These are phyloP conservation scores for Alexandromys fortis DNA, from an alignment of 2,113 vertebrate genomes.

Conservation along the genomic window DNA sequence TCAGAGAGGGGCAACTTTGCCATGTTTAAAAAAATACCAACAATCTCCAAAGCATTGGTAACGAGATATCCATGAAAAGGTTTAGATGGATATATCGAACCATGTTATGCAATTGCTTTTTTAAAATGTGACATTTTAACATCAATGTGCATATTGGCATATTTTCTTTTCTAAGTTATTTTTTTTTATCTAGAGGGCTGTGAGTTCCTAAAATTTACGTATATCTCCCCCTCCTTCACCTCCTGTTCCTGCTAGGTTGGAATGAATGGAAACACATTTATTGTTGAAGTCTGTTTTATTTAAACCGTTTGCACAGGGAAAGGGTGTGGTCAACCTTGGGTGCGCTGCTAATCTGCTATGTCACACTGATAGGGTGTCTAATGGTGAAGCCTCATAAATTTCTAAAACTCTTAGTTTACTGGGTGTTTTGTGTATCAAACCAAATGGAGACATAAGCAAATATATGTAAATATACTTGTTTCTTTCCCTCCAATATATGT, in stretches of 20 bases:
- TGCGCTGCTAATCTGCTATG: not conserved
- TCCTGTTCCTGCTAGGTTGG: not conserved
- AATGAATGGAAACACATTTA: not conserved
- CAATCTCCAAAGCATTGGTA: constrained; percentile 29
- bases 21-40: not conserved
- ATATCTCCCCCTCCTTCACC: not conserved
- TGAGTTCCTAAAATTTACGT: not conserved
- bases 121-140: not conserved
- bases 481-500: not conserved
- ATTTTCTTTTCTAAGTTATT: not conserved
- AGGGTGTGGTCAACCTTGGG: constrained; percentile 16
- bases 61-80: not conserved
- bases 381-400: not conserved
- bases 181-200: not conserved
- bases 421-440: constrained; percentile 17
- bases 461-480: constrained; percentile 14
- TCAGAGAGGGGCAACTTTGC: not conserved
- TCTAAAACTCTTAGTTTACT: not conserved
- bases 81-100: not conserved
- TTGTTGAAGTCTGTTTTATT: constrained; percentile 10
- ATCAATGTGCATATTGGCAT: not conserved
- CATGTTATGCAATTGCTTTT: not conserved
- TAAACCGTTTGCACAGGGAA: constrained; percentile 23
- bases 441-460: not conserved
- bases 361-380: not conserved